These are phyloP conservation scores for Rhizomys pruinosus DNA, from an alignment of 2,113 vertebrate species.

Conservation along the genomic window DNA sequence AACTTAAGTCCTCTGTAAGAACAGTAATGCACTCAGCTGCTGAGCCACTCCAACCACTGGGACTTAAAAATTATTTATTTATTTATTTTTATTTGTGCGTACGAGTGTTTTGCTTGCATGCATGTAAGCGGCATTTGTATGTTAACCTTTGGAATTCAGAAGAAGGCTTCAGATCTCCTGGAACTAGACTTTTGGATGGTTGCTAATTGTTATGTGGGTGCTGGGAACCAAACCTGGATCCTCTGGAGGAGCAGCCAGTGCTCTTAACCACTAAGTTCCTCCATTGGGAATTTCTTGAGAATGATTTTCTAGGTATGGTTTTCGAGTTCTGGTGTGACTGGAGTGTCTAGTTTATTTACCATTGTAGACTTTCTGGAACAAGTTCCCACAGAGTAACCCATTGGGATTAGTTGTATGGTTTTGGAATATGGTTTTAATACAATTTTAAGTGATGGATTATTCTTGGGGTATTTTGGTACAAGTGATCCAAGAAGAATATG, in stretches of 20 bases:
- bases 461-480: background rate
- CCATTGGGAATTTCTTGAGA: background rate
- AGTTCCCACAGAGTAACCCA: background rate
- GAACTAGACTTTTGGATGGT: background rate
- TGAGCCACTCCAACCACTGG: background rate
- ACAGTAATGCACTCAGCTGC: background rate
- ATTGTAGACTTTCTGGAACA: background rate
- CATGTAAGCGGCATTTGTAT: too few relatives aligned
- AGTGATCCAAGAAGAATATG: background rate
- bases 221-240: background rate
- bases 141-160: background rate
- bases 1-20: background rate
- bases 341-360: background rate
- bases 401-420: background rate
- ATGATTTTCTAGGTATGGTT: background rate
- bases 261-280: background rate
- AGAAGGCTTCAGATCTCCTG: too few relatives aligned
- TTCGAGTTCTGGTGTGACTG: background rate
- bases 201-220: background rate
- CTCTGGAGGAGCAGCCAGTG: background rate
- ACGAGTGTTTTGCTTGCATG: too few relatives aligned
- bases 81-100: background rate
- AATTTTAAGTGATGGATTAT: slow-evolving; percentile 17
- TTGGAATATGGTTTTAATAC: slow-evolving; percentile 27
- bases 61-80: background rate